Evolutionary conservation across 2,888 invertebrate species (phyloP).

Genomic region (Lacanobia oleracea): DNA sequence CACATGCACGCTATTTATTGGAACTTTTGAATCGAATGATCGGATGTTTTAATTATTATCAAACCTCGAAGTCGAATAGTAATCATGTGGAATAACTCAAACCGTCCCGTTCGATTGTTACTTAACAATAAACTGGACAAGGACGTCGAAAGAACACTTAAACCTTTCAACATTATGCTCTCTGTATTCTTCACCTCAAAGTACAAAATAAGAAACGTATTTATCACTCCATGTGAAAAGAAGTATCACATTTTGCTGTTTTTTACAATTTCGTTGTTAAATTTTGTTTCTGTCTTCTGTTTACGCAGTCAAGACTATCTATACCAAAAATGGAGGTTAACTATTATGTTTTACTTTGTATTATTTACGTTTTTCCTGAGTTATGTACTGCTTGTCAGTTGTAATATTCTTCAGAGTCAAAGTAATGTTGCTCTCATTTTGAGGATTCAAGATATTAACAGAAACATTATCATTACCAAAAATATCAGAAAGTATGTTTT

Average conservation of each 20-base stretch:
- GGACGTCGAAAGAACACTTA: background rate
- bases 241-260: constrained; percentile 1
- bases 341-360: no score
- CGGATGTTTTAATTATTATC: no score
- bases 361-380: no score
- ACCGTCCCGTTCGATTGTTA: no score
- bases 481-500: background rate
- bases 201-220: constrained; percentile 16
- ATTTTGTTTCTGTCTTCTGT: no score
- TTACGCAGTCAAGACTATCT: background rate
- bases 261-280: background rate
- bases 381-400: no score
- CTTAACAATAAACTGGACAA: constrained; percentile 8
- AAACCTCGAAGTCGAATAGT: no score
- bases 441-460: background rate
- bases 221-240: constrained; percentile 11
- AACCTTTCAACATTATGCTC: constrained; percentile 17
- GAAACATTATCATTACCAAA: background rate
- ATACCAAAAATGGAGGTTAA: no score
- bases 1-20: no score
- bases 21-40: no score
- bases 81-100: background rate
- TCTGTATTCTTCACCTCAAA: background rate
- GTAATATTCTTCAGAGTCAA: background rate
- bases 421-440: background rate